Base-by-base conservation (phyloP, 2,888 invertebrate species). In the Amblyteles armatorius region DNA sequence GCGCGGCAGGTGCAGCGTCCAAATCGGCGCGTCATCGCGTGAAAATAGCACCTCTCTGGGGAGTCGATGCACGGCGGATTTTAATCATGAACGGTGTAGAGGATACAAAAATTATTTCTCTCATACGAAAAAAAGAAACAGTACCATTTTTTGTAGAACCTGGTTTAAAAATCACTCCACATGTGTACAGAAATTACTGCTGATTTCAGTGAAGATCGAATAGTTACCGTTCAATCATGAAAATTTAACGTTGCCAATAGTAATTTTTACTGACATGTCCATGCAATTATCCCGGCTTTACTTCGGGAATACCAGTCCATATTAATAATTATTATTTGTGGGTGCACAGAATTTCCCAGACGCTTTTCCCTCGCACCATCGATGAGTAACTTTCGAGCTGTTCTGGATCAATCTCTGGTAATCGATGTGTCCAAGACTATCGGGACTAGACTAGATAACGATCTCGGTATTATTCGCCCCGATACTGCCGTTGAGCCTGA, bases 1-100 rank as follows among this genome's bases (percentile, higher is more conserved):
- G 3, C 52, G n/a, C 79, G 83, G 87, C 89, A 89, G 88, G 88
- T 89, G 88, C 85, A 77, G 73, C 48, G 29, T 71, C 57, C 19
- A 77, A 77, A 86, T 85, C 82, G 85, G 82, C 73, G 83, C 77
- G 80, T 84, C 81, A 83, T 71, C 79, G 80, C 79, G 69, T 78
- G 78, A 85, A 86, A 85, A 87, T 84, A 87, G 85, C 83, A 86
- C 88, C 87, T 86, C 83, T 33, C 16, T 48, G 63, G 1, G 9
- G n/a, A 19, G 16, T 48, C 26, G 40, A 55, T 40, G 73, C 57
- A 26, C 52, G 52, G n/a, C n/a, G 19, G n/a, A 33, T 33, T 33
- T 33, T 52, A 40, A 74, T 33, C 33, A 16, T 48, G n/a, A n/a
- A 74, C 57, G 33, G 33, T 74, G 29, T 19, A 48, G 48, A 44